Evolutionary conservation across 1,140 invertebrate genomes (phyloP), one percentile per base, ranked within the genome.

Genomic region (Formica selysi): DNA sequence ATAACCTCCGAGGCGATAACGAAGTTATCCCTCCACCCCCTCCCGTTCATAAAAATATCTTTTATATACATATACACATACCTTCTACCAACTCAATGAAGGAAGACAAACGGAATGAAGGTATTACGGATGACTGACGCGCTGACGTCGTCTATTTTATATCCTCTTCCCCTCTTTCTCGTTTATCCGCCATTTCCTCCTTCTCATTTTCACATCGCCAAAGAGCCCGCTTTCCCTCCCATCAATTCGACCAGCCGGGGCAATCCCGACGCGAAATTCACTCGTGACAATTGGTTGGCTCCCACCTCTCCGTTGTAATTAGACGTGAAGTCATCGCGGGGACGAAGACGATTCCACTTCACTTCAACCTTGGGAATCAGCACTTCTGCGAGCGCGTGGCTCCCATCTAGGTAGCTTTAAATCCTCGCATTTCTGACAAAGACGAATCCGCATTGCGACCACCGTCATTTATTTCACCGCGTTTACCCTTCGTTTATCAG

Each of bases 1-100:
- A 94, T 95, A 94, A 94, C 90, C 91, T 87, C 87, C 67, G 86
- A 90, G 89, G 89, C 88, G 90, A 89, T 94, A 94, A 95, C 92
- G 91, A 94, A 92, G 90, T 94, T 94, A 91, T 88, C 89, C 86
- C 11, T 48, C 11, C 11, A 13, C 48, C 5, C 16, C 48, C 5
- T 19, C 48, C 87, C 91, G 91, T 90, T 93, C 91, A 92, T 91
- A 91, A 87, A 94, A 93, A 94, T 93, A 88, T 86, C 90, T 92
- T 80, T 59, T 10, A 29, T 29, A n/a, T 74, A 78, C 88, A 83
- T 89, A 85, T 89, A 70, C 73, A 64, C 70, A 74, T 78, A 86
- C 7, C 0, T 32, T 88, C 87, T 59, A 80, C 74, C 81, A 70
- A 36, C 85, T 87, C 32, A 64, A 76, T 59, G 86, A 85, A 62